Percentiles rank a stretch among this genome's conserved stretches.
Conservation (phyloP, 2,797 vertebrate genomes). For the Myiothlypis coronata region DNA sequence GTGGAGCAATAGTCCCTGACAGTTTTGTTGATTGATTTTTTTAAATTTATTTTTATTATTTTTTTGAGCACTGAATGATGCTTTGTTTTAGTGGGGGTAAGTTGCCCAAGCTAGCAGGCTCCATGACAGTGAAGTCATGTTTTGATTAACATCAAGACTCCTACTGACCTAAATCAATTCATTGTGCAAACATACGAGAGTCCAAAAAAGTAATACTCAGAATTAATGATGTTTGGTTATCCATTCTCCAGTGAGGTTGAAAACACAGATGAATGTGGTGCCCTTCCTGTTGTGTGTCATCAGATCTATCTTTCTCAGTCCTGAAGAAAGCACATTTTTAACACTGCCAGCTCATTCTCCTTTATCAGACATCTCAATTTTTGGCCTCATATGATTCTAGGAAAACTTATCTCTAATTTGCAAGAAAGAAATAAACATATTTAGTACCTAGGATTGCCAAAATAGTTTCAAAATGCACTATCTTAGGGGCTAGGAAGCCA, state of each 20-base stretch:
- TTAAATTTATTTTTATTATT: not conserved
- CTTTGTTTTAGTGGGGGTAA: not conserved
- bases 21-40: not conserved
- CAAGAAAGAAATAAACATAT: not conserved
- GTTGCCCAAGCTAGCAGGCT: not conserved
- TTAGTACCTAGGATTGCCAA: not conserved
- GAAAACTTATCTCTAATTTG: not conserved
- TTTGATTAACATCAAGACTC: not conserved
- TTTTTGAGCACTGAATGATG: not conserved
- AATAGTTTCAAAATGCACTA: not conserved
- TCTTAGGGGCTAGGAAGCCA: not conserved
- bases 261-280: not conserved
- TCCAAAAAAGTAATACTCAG: not conserved
- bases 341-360: not conserved
- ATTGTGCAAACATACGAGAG: not conserved
- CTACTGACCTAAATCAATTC: not conserved
- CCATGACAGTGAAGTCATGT: not conserved
- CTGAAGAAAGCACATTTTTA: not conserved
- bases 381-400: not conserved
- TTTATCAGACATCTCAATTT: not conserved
- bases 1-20: not conserved
- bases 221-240: constrained; percentile 8
- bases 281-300: not conserved
- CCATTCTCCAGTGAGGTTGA: not conserved
- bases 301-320: not conserved